Conservation (phyloP, 2,888 invertebrate genomes). For the Aporophyla nigra region DNA sequence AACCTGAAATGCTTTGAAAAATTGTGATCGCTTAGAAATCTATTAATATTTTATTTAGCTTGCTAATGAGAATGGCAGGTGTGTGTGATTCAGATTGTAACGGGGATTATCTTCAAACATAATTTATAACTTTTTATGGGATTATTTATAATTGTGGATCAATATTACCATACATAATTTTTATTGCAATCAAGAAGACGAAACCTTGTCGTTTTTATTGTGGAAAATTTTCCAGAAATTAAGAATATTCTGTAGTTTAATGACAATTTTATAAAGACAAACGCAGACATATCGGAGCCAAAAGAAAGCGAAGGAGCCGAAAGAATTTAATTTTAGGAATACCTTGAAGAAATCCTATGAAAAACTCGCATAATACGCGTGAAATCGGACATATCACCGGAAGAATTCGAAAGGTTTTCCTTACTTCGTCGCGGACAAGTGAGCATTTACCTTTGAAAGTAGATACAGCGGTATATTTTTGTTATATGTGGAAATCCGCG, state of each 20-base stretch:
- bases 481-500: constrained; percentile 12
- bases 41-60: constrained; percentile 32
- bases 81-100: constrained; percentile 45
- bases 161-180: constrained; percentile 43
- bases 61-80: constrained; percentile 47
- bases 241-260: neutral
- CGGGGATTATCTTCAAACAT: constrained; percentile 42
- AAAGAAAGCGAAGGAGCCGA: no score
- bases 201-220: constrained; percentile 13
- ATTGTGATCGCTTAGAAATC: constrained; percentile 11
- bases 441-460: neutral
- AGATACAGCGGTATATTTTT: neutral
- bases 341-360: no score
- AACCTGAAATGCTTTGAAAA: constrained; percentile 44
- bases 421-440: no score
- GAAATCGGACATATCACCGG: no score
- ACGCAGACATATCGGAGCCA: no score
- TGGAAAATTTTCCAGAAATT: constrained; percentile 8
- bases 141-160: constrained; percentile 47
- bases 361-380: no score
- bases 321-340: no score
- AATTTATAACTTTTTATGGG: constrained; percentile 47
- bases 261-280: constrained; percentile 1
- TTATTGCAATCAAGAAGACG: constrained; percentile 24
- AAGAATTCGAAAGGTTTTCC: no score